These are phyloP conservation scores for Rhagonycha fulva DNA, from an alignment of 2,888 invertebrate genomes.

Conservation along the genomic window DNA sequence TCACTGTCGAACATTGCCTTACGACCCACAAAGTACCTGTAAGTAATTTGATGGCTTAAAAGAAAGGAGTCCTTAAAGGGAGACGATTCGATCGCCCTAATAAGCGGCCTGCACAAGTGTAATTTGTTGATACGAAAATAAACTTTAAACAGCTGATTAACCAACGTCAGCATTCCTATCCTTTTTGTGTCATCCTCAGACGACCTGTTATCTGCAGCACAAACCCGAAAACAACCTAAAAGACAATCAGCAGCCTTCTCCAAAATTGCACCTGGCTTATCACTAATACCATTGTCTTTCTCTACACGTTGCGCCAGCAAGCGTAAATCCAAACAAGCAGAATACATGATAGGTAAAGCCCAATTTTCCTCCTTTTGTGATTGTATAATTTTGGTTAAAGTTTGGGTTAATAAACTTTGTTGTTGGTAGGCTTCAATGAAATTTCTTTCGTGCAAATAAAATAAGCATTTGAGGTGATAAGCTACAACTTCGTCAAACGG, in stretches of 20 bases:
- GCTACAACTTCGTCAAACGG: constrained; percentile 78
- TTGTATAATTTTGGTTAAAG: constrained; percentile 82
- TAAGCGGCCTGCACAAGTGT: constrained; percentile 90
- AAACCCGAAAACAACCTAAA: constrained; percentile 92
- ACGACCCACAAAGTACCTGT: constrained; percentile 94
- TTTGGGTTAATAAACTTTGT: constrained; percentile 78
- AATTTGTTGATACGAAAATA: constrained; percentile 80
- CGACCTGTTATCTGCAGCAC: constrained; percentile 92
- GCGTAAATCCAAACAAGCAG: constrained; percentile 86
- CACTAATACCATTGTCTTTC: constrained; percentile 57
- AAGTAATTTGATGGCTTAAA: constrained; percentile 92
- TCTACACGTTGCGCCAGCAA: constrained; percentile 84
- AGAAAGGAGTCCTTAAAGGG: constrained; percentile 88
- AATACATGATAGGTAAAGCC: constrained; percentile 93
- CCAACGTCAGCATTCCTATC: constrained; percentile 93
- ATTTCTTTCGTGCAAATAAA: constrained; percentile 56
- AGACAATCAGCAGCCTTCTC: constrained; percentile 94
- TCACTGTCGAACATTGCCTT: constrained; percentile 99
- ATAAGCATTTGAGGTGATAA: constrained; percentile 73
- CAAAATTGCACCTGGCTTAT: constrained; percentile 71
- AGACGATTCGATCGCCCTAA: constrained; percentile 94
- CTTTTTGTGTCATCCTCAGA: constrained; percentile 91
- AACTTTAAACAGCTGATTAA: constrained; percentile 97
- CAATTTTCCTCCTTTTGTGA: constrained; percentile 94
- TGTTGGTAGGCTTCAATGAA: constrained; percentile 74